phyloP scores from a whole-genome alignment of 2,113 vertebrate genomes.

The Scartelaos histophorus region DNA sequence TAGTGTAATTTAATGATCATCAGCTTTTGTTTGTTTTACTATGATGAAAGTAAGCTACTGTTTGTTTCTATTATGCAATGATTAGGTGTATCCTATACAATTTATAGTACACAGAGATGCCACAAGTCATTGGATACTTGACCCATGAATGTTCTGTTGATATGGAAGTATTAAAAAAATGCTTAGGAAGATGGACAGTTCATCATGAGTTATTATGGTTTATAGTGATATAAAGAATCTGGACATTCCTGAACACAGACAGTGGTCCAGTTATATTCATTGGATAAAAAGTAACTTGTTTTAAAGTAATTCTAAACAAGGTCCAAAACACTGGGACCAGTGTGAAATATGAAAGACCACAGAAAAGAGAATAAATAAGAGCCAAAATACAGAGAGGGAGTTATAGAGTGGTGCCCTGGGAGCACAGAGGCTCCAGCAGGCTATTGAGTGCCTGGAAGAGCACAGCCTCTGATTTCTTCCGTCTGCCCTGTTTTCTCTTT shows the following conservation, averaged over 20 bases:
- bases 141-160: too few relatives aligned
- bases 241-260: neutral
- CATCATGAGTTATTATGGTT: too few relatives aligned
- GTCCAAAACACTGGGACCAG: constrained; percentile 33
- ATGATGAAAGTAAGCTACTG: too few relatives aligned
- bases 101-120: too few relatives aligned
- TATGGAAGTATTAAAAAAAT: too few relatives aligned
- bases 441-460: constrained; percentile 80
- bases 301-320: neutral
- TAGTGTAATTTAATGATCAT: too few relatives aligned
- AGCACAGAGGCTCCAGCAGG: constrained; percentile 72
- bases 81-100: neutral
- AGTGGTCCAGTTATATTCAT: neutral
- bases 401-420: constrained; percentile 76
- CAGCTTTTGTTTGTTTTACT: too few relatives aligned
- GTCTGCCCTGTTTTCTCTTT: constrained; percentile 60
- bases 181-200: too few relatives aligned
- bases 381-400: constrained; percentile 65
- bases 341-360: constrained; percentile 62
- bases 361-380: constrained; percentile 74
- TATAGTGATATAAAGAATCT: neutral
- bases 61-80: too few relatives aligned
- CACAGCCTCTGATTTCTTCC: constrained; percentile 83
- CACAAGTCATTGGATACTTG: too few relatives aligned
- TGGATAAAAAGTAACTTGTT: neutral